Percentiles rank a stretch among this genome's conserved stretches.
Conservation (phyloP, 2,888 invertebrate species). For the Thera britannica region DNA sequence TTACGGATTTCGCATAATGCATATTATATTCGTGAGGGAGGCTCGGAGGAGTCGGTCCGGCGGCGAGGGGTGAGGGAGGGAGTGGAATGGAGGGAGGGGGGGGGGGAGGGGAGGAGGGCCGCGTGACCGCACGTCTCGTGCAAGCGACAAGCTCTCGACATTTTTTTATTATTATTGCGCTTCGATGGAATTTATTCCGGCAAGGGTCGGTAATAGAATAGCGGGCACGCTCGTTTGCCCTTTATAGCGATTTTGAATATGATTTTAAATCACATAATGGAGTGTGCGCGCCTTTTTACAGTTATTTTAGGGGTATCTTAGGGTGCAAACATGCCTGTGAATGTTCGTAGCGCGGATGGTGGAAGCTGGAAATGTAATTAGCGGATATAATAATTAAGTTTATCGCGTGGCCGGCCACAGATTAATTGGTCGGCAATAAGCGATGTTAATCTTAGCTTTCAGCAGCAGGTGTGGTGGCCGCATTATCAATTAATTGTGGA, state of each 20-base stretch:
- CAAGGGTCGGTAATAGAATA: conserved; percentile 75
- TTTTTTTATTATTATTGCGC: conserved; percentile 85
- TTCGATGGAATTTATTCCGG: conserved; percentile 80
- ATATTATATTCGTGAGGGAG: conserved; percentile 78
- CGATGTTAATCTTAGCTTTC: conserved; percentile 78
- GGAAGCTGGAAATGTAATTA: conserved; percentile 35
- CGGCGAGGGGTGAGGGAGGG: conserved; percentile 36
- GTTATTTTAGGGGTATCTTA: conserved; percentile 66
- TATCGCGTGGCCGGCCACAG: conserved; percentile 65
- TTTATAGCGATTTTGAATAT: conserved; percentile 79
- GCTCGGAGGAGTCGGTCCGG: conserved; percentile 48
- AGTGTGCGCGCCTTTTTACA: conserved; percentile 73
- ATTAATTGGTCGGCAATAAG: conserved; percentile 69
- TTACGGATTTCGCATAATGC: conserved; percentile 85
- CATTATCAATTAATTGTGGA: conserved; percentile 68
- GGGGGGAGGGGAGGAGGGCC: conserved; percentile 50
- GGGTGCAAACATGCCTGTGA: conserved; percentile 17
- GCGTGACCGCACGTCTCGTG: conserved; percentile 83
- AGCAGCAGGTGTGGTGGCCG: conserved; percentile 69
- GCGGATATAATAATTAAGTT: conserved; percentile 63
- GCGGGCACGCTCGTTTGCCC: conserved; percentile 72
- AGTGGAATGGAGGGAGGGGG: conserved; percentile 40
- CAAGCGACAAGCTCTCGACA: conserved; percentile 84
- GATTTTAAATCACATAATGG: conserved; percentile 83
- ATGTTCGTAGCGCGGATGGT: neutral